These are phyloP conservation scores for Oostethus manadensis DNA, from an alignment of 2,113 vertebrate species.

Conservation along the genomic window DNA sequence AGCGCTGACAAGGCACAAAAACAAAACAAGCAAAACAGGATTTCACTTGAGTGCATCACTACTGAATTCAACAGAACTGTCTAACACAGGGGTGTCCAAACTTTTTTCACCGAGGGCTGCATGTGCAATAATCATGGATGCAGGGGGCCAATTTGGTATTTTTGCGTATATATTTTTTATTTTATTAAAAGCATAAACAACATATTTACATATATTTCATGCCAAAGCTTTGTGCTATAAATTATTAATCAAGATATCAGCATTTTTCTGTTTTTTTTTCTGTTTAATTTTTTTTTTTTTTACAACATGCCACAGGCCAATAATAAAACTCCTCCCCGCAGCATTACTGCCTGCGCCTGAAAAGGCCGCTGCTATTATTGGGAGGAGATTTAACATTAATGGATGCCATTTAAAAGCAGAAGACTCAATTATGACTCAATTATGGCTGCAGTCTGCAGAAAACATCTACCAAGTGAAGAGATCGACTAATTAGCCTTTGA, in stretches of 20 bases:
- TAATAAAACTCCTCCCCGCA: constrained; percentile 13
- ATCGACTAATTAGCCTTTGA: constrained; percentile 72
- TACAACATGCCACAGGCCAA: too few species aligned
- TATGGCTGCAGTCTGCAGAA: constrained; percentile 44
- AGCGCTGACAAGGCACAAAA: constrained; percentile 16
- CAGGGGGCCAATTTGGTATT: too few species aligned
- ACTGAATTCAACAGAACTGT: constrained; percentile 10
- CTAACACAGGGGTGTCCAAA: too few species aligned
- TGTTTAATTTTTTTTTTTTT: too few species aligned
- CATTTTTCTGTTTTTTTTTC: too few species aligned
- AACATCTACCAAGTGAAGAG: constrained; percentile 46
- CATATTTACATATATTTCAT: too few species aligned
- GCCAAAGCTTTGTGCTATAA: too few species aligned
- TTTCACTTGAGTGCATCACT: constrained; percentile 1
- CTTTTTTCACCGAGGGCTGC: too few species aligned
- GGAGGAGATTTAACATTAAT: constrained; percentile 54
- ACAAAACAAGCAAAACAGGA: constrained; percentile 20
- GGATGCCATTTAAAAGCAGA: constrained; percentile 49
- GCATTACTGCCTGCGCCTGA: constrained; percentile 46
- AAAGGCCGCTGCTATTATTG: constrained; percentile 43
- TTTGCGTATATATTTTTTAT: too few species aligned
- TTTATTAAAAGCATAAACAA: too few species aligned
- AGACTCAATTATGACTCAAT: constrained; percentile 61
- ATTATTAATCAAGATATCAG: too few species aligned
- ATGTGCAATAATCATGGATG: too few species aligned